Evolutionary conservation across 2,797 vertebrate species (phyloP), one percentile per base, ranked within the genome.

Genomic region (Gorsachius magnificus): DNA sequence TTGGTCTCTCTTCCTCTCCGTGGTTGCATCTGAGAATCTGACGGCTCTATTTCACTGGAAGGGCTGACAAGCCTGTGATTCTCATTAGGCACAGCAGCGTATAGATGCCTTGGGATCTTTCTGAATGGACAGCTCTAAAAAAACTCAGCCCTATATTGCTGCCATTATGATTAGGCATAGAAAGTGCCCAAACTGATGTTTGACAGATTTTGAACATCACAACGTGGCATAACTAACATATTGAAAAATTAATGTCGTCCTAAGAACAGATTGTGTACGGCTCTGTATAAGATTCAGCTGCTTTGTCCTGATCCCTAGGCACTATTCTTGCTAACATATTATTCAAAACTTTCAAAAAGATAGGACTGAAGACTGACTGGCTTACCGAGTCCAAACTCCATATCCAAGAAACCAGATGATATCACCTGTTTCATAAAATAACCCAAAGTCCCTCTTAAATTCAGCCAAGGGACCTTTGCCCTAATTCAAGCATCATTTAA

Each of bases 11-110:
- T 83, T 87, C 33, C 17, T 90, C 76, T 89, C 48, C 82, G 60
- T 82, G 83, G 83, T 82, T 82, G 84, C 43, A 68, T 80, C 71
- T 81, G 56, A 93, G 71, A 90, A 87, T 80, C 57, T 96, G 92
- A 96, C 6, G 7, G 53, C 72, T 95, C 75, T 93, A 18, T 94
- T 93, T 68, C 78, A 83, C 53, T 56, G 25, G 45, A 85, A 95
- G 20, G 45, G 58, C 57, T 94, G 75, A 93, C 78, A 91, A 91
- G 41, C 18, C 84, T 81, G 36, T 89, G 86, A 87, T 83, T 93
- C 92, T 96, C 86, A 89, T 95, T 95, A 96, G 38, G 50, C 33
- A 76, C 2, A 65, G 56, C 29, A 83, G 50, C 14, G 28, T 19
- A 72, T 8, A 82, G 38, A 58, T 43, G 38, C 28, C 71, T 75